These are phyloP conservation scores for Rapana venosa DNA, from an alignment of 2,888 invertebrate genomes.

Conservation along the genomic window DNA sequence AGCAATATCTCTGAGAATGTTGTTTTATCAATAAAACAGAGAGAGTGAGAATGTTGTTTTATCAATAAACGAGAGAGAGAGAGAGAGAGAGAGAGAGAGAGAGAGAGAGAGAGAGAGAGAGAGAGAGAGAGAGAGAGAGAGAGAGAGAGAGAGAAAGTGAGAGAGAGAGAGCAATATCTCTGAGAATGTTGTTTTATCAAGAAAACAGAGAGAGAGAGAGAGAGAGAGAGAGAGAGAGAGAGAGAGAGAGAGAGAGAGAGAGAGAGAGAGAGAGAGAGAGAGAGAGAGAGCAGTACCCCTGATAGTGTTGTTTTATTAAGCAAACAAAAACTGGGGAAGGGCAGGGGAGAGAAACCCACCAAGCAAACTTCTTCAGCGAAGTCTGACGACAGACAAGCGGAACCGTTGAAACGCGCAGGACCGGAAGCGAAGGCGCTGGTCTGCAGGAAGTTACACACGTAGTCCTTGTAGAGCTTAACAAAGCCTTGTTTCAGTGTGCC, in stretches of 20 bases:
- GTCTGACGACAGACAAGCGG: constrained; percentile 12
- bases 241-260: not conserved
- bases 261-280: not conserved
- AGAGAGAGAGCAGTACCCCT: not conserved
- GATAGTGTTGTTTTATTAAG: too few species aligned
- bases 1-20: too few species aligned
- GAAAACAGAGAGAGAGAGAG: not conserved
- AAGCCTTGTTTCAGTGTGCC: constrained; percentile 19
- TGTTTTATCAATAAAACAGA: too few species aligned
- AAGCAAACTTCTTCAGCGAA: not conserved
- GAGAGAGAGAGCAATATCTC: not conserved
- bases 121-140: not conserved
- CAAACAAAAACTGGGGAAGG: too few species aligned
- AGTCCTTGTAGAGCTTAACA: constrained; percentile 34
- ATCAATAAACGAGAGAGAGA: not conserved
- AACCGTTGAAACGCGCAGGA: not conserved
- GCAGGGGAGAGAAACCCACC: not conserved
- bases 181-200: too few species aligned
- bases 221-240: not conserved
- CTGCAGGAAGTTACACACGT: constrained; percentile 37
- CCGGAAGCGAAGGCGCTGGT: not conserved
- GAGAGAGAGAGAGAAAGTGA: not conserved
- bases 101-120: too few species aligned
- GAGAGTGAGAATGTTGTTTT: too few species aligned
- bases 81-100: not conserved